These are phyloP conservation scores for Athalia cordata DNA, from an alignment of 2,888 invertebrate genomes.

Conservation along the genomic window DNA sequence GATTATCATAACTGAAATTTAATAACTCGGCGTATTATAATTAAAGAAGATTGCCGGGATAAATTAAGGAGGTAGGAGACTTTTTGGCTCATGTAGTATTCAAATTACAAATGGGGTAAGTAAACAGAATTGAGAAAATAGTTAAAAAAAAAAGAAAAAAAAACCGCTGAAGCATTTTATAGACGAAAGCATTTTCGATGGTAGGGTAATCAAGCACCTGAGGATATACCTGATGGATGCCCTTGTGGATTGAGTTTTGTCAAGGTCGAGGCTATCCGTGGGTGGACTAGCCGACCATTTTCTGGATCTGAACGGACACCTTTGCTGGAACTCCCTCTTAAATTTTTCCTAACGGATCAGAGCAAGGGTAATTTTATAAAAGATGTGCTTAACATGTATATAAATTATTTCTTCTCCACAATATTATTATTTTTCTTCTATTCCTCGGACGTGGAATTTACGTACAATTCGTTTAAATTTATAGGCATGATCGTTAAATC, in stretches of 20 bases:
- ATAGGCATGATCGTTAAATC: too few species aligned
- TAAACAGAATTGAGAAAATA: not conserved
- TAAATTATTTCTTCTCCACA: not conserved
- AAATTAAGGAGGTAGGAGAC: too few species aligned
- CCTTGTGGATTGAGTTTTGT: slow-evolving; percentile 64
- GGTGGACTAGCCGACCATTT: slow-evolving; percentile 61
- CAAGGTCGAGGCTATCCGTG: slow-evolving; percentile 63
- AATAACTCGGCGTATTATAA: too few species aligned
- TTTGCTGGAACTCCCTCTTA: slow-evolving; percentile 84
- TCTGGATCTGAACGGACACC: slow-evolving; percentile 78
- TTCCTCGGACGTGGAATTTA: not conserved
- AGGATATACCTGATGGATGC: slow-evolving; percentile 62
- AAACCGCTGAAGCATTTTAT: not conserved
- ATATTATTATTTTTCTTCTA: not conserved
- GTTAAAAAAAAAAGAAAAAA: not conserved
- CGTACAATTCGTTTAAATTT: not conserved
- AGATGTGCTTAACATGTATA: slow-evolving; percentile 14
- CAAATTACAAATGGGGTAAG: too few species aligned
- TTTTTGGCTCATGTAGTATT: too few species aligned
- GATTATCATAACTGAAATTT: too few species aligned
- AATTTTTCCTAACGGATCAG: slow-evolving; percentile 81
- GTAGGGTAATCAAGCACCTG: slow-evolving; percentile 50
- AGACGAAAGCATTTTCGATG: not conserved
- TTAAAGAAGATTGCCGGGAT: too few species aligned
- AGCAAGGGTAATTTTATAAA: not conserved